These are phyloP conservation scores for Lepidothrix coronata DNA, from an alignment of 2,113 vertebrate genomes.

Conservation along the genomic window DNA sequence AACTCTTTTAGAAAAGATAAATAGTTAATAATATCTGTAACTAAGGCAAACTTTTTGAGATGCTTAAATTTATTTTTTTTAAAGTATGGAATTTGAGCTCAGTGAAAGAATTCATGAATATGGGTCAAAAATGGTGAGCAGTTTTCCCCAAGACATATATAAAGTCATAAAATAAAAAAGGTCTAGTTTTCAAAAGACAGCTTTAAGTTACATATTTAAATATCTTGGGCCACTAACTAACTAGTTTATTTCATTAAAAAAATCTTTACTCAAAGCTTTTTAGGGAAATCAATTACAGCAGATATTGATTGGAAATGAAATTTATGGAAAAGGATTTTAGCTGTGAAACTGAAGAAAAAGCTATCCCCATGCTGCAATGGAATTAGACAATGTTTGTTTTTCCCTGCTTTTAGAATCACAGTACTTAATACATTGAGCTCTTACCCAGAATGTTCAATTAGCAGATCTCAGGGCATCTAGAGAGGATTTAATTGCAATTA, in stretches of 20 bases:
- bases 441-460: constrained; percentile 7
- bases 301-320: not conserved
- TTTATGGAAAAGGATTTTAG: not conserved
- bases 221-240: not conserved
- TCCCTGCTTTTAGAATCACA: not conserved
- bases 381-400: not conserved
- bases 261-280: not conserved
- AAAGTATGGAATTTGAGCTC: not conserved
- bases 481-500: constrained; percentile 22
- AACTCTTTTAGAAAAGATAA: not conserved
- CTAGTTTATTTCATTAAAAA: not conserved
- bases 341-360: not conserved
- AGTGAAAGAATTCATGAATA: not conserved
- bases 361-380: not conserved
- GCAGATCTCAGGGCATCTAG: not conserved
- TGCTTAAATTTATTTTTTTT: not conserved
- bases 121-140: not conserved
- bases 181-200: not conserved
- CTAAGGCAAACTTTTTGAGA: not conserved
- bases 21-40: not conserved
- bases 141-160: not conserved
- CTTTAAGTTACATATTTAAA: not conserved
- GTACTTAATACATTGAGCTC: not conserved
- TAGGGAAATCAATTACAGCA: not conserved
- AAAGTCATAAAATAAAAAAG: not conserved